phyloP scores from a whole-genome alignment of 2,888 invertebrate species.

The Siphonodentalium dalli region DNA sequence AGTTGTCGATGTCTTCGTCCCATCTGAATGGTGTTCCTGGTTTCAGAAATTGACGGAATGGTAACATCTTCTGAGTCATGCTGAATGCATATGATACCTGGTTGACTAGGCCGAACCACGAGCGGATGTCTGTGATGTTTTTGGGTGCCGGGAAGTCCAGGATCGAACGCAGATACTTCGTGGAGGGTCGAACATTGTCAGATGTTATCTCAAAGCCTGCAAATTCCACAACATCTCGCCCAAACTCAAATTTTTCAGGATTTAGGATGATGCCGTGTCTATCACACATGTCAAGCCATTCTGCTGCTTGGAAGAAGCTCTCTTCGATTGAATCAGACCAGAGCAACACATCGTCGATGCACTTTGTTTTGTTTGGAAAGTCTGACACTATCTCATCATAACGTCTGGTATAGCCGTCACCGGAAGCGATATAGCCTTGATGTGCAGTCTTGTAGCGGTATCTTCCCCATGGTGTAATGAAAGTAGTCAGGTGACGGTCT shows the following conservation, averaged over 20 bases:
- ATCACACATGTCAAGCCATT: background rate
- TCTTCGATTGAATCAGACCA: too few relatives aligned
- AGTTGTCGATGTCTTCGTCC: slow-evolving; percentile 7
- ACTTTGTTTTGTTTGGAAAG: slow-evolving; percentile 41
- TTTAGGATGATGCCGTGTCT: background rate
- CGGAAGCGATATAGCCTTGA: slow-evolving; percentile 36
- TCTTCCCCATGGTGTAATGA: slow-evolving; percentile 37
- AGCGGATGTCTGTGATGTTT: slow-evolving; percentile 33
- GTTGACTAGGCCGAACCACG: slow-evolving; percentile 40
- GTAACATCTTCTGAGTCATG: slow-evolving; percentile 13
- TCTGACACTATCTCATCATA: slow-evolving; percentile 40
- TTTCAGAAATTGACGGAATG: background rate
- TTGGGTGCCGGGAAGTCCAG: slow-evolving; percentile 20
- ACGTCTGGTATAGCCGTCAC: slow-evolving; percentile 34
- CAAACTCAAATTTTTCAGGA: slow-evolving; percentile 2
- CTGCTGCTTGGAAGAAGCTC: slow-evolving; percentile 1
- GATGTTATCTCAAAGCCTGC: slow-evolving; percentile 34
- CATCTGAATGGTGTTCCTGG: slow-evolving; percentile 14
- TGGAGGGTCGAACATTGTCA: background rate
- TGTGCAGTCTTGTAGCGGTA: slow-evolving; percentile 34
- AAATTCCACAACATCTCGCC: slow-evolving; percentile 31
- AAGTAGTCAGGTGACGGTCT: slow-evolving; percentile 34
- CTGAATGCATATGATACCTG: slow-evolving; percentile 36
- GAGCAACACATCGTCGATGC: too few relatives aligned
- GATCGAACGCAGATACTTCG: background rate